Evolutionary conservation across 2,888 invertebrate species (phyloP).

Genomic region (Mechanitis mazaeus): DNA sequence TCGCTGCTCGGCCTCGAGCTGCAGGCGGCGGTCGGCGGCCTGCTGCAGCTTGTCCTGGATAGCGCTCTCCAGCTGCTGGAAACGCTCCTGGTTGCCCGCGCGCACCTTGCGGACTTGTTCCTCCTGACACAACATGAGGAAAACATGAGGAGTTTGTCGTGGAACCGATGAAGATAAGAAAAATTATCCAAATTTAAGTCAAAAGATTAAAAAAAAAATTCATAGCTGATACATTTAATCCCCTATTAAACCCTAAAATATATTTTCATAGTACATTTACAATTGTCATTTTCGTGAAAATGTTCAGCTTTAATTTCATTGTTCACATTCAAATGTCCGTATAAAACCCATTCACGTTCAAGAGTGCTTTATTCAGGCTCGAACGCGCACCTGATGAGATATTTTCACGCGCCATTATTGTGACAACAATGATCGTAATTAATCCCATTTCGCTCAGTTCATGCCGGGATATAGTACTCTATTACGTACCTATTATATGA

Average conservation of each 20-base stretch:
- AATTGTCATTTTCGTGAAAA: background rate
- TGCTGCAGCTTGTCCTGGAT: constrained; percentile 77
- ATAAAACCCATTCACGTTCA: background rate
- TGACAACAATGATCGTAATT: constrained; percentile 5
- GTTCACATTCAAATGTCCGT: background rate
- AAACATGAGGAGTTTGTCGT: too few relatives aligned
- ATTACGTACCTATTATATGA: too few relatives aligned
- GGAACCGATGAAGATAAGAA: too few relatives aligned
- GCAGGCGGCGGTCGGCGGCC: constrained; percentile 82
- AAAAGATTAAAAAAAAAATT: too few relatives aligned
- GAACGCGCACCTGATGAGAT: constrained; percentile 4
- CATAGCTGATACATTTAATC: too few relatives aligned
- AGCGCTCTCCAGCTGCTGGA: constrained; percentile 81
- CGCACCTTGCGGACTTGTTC: constrained; percentile 85
- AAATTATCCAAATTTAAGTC: too few relatives aligned
- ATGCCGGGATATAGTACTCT: background rate
- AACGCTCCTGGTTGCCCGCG: constrained; percentile 80
- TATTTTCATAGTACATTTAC: background rate
- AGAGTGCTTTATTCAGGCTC: background rate
- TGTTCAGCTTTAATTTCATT: background rate
- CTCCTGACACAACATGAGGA: constrained; percentile 69
- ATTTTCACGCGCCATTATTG: constrained; percentile 1
- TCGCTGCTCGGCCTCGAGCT: constrained; percentile 84
- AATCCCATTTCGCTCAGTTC: background rate
- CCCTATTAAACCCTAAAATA: too few relatives aligned